These are phyloP conservation scores for Morinoia aosen DNA, from an alignment of 2,888 invertebrate species.

Conservation along the genomic window DNA sequence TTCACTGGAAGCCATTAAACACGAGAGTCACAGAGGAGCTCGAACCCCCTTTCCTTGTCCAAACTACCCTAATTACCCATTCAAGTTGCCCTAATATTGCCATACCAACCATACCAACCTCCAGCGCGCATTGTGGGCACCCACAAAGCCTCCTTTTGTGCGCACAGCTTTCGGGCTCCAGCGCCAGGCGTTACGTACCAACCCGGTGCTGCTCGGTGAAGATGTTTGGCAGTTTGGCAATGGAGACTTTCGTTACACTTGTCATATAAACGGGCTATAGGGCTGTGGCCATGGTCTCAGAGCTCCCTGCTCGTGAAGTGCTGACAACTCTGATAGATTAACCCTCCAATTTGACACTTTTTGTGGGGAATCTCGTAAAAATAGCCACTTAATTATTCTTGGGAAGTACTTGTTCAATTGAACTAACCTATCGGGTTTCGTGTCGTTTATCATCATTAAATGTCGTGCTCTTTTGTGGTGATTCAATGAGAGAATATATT, in stretches of 20 bases:
- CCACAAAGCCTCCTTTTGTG: conserved; percentile 15
- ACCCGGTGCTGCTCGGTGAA: neutral
- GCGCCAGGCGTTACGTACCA: neutral
- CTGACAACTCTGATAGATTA: conserved; percentile 42
- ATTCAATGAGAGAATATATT: neutral
- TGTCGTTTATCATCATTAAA: neutral
- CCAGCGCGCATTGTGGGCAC: conserved; percentile 21
- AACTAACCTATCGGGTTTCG: too few relatives aligned
- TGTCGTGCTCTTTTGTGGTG: neutral
- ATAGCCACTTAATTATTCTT: neutral
- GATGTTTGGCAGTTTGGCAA: conserved; percentile 27
- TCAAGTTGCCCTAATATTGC: conserved; percentile 48
- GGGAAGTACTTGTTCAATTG: neutral
- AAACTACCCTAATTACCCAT: conserved; percentile 46
- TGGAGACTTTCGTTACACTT: neutral
- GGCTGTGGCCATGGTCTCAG: neutral
- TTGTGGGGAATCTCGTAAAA: conserved; percentile 15
- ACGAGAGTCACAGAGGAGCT: neutral
- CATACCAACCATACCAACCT: conserved; percentile 50
- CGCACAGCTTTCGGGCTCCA: neutral
- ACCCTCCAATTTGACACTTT: conserved; percentile 39
- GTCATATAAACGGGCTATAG: conserved; percentile 2
- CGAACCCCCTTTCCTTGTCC: conserved; percentile 45
- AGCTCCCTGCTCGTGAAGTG: neutral
- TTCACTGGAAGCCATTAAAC: conserved; percentile 44